These are phyloP conservation scores for Caloenas nicobarica DNA, from an alignment of 2,113 vertebrate genomes.

Conservation along the genomic window DNA sequence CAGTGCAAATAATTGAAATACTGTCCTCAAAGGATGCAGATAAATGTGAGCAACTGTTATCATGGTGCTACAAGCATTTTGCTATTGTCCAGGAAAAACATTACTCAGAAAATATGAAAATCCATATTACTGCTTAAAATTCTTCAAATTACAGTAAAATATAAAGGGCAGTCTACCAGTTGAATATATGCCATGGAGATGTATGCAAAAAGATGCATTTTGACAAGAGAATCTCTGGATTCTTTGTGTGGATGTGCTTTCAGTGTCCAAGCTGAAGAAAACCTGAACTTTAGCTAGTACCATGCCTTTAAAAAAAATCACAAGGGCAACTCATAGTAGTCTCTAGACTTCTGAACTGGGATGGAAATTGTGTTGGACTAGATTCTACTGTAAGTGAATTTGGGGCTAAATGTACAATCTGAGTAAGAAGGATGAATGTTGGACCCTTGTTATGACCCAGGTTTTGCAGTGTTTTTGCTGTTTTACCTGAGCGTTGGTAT, in stretches of 20 bases:
- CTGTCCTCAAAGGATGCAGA: constrained; percentile 3
- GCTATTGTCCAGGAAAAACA: background rate
- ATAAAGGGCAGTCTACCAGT: background rate
- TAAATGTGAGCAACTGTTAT: constrained; percentile 8
- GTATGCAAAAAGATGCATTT: background rate
- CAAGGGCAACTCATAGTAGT: background rate
- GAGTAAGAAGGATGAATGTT: background rate
- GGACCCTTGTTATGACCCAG: background rate
- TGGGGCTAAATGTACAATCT: background rate
- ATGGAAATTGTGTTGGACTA: background rate
- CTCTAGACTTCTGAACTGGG: background rate
- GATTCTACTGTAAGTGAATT: background rate
- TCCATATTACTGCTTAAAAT: background rate
- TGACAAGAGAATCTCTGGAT: background rate
- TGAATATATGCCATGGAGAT: background rate
- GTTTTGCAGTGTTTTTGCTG: background rate
- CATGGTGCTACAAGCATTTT: background rate
- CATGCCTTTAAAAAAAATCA: background rate
- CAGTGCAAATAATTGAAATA: constrained; percentile 10
- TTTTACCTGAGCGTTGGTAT: background rate
- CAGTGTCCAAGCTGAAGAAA: background rate
- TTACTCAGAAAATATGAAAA: background rate
- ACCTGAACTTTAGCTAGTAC: background rate
- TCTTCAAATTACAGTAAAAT: background rate
- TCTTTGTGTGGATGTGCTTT: background rate